Evolutionary conservation across 2,888 invertebrate genomes (phyloP), one percentile per base, ranked within the genome.

Genomic region (Ferdinandea cuprea): DNA sequence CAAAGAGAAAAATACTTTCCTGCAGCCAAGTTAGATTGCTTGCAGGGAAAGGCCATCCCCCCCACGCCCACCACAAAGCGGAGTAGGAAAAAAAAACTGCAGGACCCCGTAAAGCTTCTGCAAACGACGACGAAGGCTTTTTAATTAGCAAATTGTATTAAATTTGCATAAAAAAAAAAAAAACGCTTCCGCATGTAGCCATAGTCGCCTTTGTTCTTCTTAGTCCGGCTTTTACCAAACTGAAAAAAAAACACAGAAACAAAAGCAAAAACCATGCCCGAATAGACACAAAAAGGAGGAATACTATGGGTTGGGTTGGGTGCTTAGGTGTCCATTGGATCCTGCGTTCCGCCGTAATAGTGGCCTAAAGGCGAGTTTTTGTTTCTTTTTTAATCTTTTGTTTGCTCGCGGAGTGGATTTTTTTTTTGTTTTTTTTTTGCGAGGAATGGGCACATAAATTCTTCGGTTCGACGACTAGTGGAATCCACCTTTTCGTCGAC

Each of bases 111-210:
- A 71, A 30, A 66, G 32, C 28, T 54, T 19, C 42, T 56, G 44
- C 68, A 52, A 56, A 48, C 17, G 37, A 30, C 56, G 37, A 40
- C 59, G 48, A 63, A 61, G 72, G 77, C 61, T 72, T 77, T 83
- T 83, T 83, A 83, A 83, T 83, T 83, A 83, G 78, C 77, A 77
- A 83, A 83, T 78, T 78, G 71, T 83, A 78, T 78, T 65, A 78
- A 77, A 78, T 83, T 83, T 83, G 61, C 72, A 83, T 83, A 77
- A 83, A 81, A 68, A 68, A 40, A 42, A 72, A n/a, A n/a, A n/a
- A n/a, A n/a, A n/a, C n/a, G n/a, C 77, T 56, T 77, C 37, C 77
- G 71, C 46, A 59, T 56, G 28, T 50, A 65, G 21, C 11, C 11
- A n/a, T n/a, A n/a, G n/a, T n/a, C n/a, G n/a, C 4, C 44, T 58